Evolutionary conservation across 2,888 invertebrate genomes (phyloP).

Genomic region (Patella pellucida): DNA sequence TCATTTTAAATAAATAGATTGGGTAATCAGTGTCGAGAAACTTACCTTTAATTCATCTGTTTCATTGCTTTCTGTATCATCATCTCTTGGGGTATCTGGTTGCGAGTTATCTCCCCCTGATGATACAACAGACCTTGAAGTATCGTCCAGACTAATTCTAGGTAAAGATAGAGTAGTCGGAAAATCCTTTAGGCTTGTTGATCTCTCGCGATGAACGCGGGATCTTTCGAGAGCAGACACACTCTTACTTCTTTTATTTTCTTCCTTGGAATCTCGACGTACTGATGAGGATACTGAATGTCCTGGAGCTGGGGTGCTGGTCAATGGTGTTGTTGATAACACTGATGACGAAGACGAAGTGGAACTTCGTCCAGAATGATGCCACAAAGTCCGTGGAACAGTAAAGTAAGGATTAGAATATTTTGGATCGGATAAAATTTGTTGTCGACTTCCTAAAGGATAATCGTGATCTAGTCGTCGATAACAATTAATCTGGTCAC

Average conservation of each 20-base stretch:
- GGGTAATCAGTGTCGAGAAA: too few species aligned
- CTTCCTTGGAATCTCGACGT: slow-evolving; percentile 49
- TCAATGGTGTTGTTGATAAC: slow-evolving; percentile 26
- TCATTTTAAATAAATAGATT: too few species aligned
- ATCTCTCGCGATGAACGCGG: slow-evolving; percentile 50
- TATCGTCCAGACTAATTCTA: slow-evolving; percentile 32
- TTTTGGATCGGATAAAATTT: slow-evolving; percentile 37
- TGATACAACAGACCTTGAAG: slow-evolving; percentile 31
- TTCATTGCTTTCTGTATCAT: slow-evolving; percentile 58
- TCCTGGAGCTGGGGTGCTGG: slow-evolving; percentile 23
- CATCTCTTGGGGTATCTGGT: slow-evolving; percentile 27
- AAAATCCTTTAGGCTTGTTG: slow-evolving; percentile 59
- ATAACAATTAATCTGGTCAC: slow-evolving; percentile 53
- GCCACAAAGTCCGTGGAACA: slow-evolving; percentile 46
- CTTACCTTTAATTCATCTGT: slow-evolving; percentile 70
- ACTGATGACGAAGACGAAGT: slow-evolving; percentile 33
- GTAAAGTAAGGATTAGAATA: slow-evolving; percentile 51
- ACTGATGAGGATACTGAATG: slow-evolving; percentile 26
- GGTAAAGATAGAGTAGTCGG: slow-evolving; percentile 51
- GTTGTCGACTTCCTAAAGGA: slow-evolving; percentile 30
- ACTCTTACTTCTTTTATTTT: slow-evolving; percentile 35
- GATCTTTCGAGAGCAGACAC: slow-evolving; percentile 41
- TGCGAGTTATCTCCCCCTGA: slow-evolving; percentile 23
- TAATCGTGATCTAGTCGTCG: slow-evolving; percentile 20
- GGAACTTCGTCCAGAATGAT: slow-evolving; percentile 26